Conservation (phyloP, 2,113 vertebrate species). For the Lampris incognitus region DNA sequence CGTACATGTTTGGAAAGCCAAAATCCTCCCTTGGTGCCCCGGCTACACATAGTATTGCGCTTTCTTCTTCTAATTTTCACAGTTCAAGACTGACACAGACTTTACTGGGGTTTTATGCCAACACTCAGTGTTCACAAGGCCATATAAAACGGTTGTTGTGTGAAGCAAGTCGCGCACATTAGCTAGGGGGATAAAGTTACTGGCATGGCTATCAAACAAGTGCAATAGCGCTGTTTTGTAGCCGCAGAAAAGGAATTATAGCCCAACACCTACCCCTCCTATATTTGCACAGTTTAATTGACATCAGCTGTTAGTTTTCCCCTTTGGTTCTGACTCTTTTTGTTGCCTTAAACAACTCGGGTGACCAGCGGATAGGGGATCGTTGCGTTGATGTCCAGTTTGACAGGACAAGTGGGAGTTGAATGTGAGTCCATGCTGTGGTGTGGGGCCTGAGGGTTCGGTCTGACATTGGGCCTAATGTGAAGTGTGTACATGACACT, state of each 20-base stretch:
- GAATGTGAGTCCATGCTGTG: neutral
- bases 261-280: neutral
- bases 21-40: conserved; percentile 27
- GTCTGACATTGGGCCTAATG: neutral
- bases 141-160: conserved; percentile 58
- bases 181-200: conserved; percentile 52
- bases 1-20: neutral
- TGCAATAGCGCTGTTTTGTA: conserved; percentile 42
- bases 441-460: too few species aligned
- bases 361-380: neutral
- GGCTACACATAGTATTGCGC: conserved; percentile 16
- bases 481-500: neutral
- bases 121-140: conserved; percentile 50
- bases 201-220: conserved; percentile 50
- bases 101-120: conserved; percentile 53
- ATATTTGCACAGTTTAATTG: conserved; percentile 16
- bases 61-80: conserved; percentile 29
- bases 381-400: neutral
- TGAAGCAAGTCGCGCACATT: conserved; percentile 33
- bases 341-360: conserved; percentile 9
- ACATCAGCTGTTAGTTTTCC: conserved; percentile 23
- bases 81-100: conserved; percentile 34
- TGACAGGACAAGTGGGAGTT: neutral
- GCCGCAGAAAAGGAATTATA: conserved; percentile 36
- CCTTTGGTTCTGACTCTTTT: neutral